These are phyloP conservation scores for Panagrolaimus sp. DNA, from an alignment of 1,140 invertebrate genomes.

Conservation along the genomic window DNA sequence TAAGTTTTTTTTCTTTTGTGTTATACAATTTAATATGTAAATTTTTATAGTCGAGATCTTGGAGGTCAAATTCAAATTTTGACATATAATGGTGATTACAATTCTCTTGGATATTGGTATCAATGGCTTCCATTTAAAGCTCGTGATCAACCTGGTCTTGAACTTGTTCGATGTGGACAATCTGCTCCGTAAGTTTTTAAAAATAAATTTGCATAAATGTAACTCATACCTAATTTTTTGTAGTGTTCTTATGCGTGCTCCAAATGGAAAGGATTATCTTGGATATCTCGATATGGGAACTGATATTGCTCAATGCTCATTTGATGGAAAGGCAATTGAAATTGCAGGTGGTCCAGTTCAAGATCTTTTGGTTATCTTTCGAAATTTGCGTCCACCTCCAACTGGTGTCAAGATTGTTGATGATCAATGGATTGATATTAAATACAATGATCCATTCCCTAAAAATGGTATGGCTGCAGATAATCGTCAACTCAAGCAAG, in stretches of 20 bases:
- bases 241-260: background rate
- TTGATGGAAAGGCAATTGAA: constrained; percentile 2
- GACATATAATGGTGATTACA: constrained; percentile 49
- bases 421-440: constrained; percentile 39
- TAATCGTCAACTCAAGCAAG: constrained; percentile 28
- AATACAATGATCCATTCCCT: constrained; percentile 33
- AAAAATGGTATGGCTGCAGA: constrained; percentile 30
- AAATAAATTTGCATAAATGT: no score
- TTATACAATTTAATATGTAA: no score
- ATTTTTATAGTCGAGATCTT: no score
- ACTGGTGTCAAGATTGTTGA: constrained; percentile 38
- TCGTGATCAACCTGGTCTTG: background rate
- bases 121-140: constrained; percentile 32
- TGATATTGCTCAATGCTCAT: background rate
- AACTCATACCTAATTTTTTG: no score
- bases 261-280: background rate
- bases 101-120: constrained; percentile 49
- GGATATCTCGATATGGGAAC: constrained; percentile 12
- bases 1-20: no score
- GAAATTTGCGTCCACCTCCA: constrained; percentile 36
- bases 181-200: no score
- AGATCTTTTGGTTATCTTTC: constrained; percentile 36
- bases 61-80: constrained; percentile 46
- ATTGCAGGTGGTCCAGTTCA: background rate
- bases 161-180: constrained; percentile 1